Base-by-base conservation (phyloP, 1,140 invertebrate species). In the Spodoptera frugiperda region DNA sequence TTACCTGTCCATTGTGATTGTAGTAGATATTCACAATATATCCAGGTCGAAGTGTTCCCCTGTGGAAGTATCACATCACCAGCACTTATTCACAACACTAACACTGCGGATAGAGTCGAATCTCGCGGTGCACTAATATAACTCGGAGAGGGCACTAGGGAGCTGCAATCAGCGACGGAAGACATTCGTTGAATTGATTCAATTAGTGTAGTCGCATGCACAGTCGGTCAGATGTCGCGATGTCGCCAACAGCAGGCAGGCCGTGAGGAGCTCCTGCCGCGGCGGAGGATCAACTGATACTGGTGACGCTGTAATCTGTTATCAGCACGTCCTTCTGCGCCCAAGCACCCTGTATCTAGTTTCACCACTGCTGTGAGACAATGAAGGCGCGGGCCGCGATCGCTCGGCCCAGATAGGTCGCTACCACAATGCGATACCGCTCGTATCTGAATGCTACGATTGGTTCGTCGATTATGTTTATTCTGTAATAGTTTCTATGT, bases 131-230 rank as follows among this genome's bases (percentile, higher is more conserved):
- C 77, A 77, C 77, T 57, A 39, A 39, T 39, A 77, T 77, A 48
- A 74, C 63, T 77, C 54, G 17, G 39, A 78, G 55, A 75, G 63
- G 68, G 21, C 46, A 74, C 49, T 70, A 46, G 71, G 71, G 78
- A 82, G 72, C 82, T 76, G 81, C 84, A 89, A 89, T 90, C 86
- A 82, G 79, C 85, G 84, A 85, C 87, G 88, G 89, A 89, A 88
- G 83, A 80, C 83, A 83, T 84, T 90, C 84, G 85, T 87, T 91
- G 83, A 87, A 88, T 90, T 90, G 87, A 93, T 92, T 89, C 85
- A 92, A 93, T 93, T 93, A 91, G 59, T 73, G 59, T 33, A 81
- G 55, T 61, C 59, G 59, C 25, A 63, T 44, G 25, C 33, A 73
- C 81, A 78, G 82, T 78, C 78, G 70, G 61, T 75, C 78, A 75